Conservation (phyloP, 2,797 vertebrate species). For the Crypturellus tataupa region DNA sequence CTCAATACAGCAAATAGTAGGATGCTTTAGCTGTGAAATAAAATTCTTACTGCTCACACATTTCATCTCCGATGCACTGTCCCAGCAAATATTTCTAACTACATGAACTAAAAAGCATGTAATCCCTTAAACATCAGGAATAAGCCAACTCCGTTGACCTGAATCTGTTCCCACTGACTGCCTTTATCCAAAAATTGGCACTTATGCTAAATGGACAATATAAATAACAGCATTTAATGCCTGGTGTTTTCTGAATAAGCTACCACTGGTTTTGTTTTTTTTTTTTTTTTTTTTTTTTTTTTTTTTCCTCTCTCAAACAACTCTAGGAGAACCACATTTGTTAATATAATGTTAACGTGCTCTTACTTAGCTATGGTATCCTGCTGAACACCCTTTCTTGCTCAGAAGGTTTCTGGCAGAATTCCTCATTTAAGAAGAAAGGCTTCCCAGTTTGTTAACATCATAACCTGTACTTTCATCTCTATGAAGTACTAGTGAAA, state of each 20-base stretch:
- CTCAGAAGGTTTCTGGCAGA: background rate
- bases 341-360: background rate
- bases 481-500: background rate
- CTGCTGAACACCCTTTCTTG: background rate
- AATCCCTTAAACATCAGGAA: slow-evolving; percentile 52
- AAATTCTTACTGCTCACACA: background rate
- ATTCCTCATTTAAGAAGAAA: background rate
- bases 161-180: slow-evolving; percentile 42
- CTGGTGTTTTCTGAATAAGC: background rate
- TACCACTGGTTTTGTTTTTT: background rate
- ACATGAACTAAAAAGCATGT: slow-evolving; percentile 36
- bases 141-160: slow-evolving; percentile 41
- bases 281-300: background rate
- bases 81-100: slow-evolving; percentile 28
- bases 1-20: background rate
- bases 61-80: slow-evolving; percentile 29
- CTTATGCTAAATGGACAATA: slow-evolving; percentile 28
- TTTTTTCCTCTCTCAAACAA: background rate
- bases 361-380: background rate
- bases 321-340: background rate
- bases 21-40: background rate
- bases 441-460: background rate
- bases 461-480: background rate
- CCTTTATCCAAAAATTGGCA: slow-evolving; percentile 51
- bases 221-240: slow-evolving; percentile 32